Evolutionary conservation across 2,888 invertebrate genomes (phyloP).

Genomic region (Oeneis ivallda): DNA sequence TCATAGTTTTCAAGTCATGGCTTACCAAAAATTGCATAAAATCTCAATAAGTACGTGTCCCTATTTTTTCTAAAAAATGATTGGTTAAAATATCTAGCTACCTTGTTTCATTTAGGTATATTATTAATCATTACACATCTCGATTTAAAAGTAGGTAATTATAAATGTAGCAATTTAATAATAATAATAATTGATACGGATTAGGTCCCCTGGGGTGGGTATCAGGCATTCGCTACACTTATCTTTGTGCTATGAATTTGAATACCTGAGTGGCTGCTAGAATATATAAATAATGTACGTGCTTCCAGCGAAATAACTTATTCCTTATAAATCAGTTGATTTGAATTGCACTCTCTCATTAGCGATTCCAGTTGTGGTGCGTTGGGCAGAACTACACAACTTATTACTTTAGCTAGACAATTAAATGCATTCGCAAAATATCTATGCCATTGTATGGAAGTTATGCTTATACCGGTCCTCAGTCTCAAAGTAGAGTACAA

Average conservation of each 20-base stretch:
- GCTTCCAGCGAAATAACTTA: constrained; percentile 69
- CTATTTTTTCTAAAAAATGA: background rate
- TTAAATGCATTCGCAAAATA: constrained; percentile 60
- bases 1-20: too few relatives aligned
- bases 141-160: constrained; percentile 31
- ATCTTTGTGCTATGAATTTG: constrained; percentile 57
- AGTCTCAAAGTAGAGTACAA: background rate
- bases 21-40: too few relatives aligned
- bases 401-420: constrained; percentile 76
- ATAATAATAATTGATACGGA: constrained; percentile 34
- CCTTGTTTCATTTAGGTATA: background rate
- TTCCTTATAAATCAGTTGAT: constrained; percentile 79
- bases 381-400: constrained; percentile 70
- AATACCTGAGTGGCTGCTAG: constrained; percentile 66
- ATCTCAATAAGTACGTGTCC: too few relatives aligned
- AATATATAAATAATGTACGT: constrained; percentile 72
- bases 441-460: constrained; percentile 27
- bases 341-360: constrained; percentile 78
- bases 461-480: constrained; percentile 3
- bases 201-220: constrained; percentile 43
- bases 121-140: background rate
- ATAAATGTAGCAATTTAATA: constrained; percentile 14
- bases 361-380: constrained; percentile 70
- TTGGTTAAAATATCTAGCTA: background rate
- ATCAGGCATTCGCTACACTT: constrained; percentile 55